Conservation (phyloP, 2,797 vertebrate genomes). For the Pseudotriccus pelzelni region DNA sequence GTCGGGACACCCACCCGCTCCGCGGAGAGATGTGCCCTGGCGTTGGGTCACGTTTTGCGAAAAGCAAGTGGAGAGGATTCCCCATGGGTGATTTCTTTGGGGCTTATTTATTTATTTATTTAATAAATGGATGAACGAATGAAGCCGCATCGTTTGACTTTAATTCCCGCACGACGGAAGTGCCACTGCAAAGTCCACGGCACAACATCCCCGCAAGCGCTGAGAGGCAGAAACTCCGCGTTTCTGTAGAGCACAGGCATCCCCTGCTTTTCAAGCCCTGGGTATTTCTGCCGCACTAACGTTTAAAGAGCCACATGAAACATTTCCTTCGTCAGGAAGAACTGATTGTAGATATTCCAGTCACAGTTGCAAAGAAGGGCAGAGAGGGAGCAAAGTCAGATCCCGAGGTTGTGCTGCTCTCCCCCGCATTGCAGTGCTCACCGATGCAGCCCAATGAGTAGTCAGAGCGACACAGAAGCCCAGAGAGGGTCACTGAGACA, state of each 20-base stretch:
- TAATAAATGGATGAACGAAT: background rate
- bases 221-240: background rate
- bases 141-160: background rate
- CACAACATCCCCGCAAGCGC: background rate
- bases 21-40: fast-evolving
- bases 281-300: background rate
- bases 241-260: background rate
- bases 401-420: fast-evolving
- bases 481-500: background rate
- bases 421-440: fast-evolving
- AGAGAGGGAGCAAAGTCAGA: background rate
- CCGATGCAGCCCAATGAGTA: background rate
- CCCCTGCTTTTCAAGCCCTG: background rate
- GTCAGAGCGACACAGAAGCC: background rate
- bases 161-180: background rate
- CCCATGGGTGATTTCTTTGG: background rate
- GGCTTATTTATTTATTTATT: too few relatives aligned
- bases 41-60: background rate
- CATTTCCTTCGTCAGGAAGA: background rate
- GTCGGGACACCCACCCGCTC: background rate
- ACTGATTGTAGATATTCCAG: background rate
- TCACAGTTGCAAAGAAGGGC: background rate
- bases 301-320: background rate
- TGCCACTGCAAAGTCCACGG: fast-evolving
- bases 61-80: background rate